phyloP scores from a whole-genome alignment of 2,113 vertebrate species.

The Sialia sialis region DNA sequence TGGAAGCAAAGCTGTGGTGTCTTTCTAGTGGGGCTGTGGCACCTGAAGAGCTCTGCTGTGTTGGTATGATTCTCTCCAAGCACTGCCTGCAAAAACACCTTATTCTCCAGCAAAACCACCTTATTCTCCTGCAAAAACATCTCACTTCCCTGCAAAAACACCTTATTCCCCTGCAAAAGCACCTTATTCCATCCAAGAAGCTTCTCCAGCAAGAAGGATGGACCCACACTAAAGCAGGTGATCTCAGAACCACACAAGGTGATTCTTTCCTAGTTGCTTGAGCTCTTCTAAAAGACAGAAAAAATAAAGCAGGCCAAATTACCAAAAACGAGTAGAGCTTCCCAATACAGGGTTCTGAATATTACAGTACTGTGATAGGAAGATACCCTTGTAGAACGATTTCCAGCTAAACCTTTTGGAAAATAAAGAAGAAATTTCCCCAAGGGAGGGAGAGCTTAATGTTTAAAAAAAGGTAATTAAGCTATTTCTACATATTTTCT shows the following conservation, averaged over 20 bases:
- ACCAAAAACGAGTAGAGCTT: background rate
- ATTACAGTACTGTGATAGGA: background rate
- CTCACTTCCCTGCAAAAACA: background rate
- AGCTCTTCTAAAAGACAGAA: background rate
- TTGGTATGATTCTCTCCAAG: fast-evolving
- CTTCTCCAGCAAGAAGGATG: background rate
- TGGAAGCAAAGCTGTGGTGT: background rate
- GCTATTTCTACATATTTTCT: background rate
- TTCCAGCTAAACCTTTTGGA: background rate
- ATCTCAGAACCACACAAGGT: background rate
- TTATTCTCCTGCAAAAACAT: background rate
- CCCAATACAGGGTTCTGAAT: background rate
- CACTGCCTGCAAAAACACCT: background rate
- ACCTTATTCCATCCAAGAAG: background rate
- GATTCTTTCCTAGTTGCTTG: background rate
- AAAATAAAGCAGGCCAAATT: background rate
- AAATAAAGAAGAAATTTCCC: background rate
- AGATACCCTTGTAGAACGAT: background rate
- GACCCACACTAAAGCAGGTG: background rate
- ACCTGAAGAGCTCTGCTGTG: background rate
- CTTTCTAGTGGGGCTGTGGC: background rate
- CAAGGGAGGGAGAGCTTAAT: background rate
- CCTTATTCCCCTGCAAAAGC: no score
- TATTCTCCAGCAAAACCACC: background rate
- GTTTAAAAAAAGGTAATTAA: background rate